A percentile compares a stretch with the other conserved stretches of the same genome.
Evolutionary conservation across 92 coral and sea anemone genomes (phyloP).

Genomic region (Actinostola sp.): DNA sequence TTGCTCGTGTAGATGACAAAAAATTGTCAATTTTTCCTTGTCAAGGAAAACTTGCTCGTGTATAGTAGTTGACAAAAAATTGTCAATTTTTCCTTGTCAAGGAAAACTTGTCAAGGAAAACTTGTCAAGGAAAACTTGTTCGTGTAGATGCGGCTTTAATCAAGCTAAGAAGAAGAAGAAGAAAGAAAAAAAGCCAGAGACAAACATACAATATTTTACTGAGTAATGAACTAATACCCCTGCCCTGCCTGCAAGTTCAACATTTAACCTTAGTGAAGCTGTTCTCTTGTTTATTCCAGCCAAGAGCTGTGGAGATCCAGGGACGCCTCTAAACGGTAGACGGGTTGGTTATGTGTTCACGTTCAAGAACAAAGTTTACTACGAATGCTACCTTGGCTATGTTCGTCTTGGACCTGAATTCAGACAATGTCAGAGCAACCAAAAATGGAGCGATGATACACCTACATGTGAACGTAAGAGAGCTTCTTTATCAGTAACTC

Average conservation of each 20-base stretch:
- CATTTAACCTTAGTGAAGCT: background rate
- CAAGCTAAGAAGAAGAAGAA: too few species aligned
- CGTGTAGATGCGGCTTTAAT: too few species aligned
- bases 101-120: too few species aligned
- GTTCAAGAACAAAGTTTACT: conserved; percentile 58
- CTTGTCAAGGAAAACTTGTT: too few species aligned
- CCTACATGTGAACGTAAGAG: conserved; percentile 71
- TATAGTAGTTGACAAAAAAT: too few species aligned
- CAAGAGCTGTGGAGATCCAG: conserved; percentile 81
- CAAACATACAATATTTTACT: background rate
- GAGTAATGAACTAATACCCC: too few species aligned
- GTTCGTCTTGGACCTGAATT: conserved; percentile 51
- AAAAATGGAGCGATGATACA: conserved; percentile 66
- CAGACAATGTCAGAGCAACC: conserved; percentile 74
- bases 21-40: too few species aligned
- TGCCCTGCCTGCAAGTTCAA: too few species aligned
- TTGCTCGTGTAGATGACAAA: too few species aligned
- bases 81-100: too few species aligned
- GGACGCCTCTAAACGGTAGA: conserved; percentile 61
- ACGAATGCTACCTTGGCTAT: conserved; percentile 57
- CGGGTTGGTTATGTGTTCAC: conserved; percentile 59
- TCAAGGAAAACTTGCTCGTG: too few species aligned
- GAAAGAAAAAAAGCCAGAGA: too few species aligned
- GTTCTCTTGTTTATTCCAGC: conserved; percentile 36
- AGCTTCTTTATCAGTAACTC: background rate